Base-by-base conservation (phyloP, 2,113 vertebrate species). In the Pheucticus melanocephalus region DNA sequence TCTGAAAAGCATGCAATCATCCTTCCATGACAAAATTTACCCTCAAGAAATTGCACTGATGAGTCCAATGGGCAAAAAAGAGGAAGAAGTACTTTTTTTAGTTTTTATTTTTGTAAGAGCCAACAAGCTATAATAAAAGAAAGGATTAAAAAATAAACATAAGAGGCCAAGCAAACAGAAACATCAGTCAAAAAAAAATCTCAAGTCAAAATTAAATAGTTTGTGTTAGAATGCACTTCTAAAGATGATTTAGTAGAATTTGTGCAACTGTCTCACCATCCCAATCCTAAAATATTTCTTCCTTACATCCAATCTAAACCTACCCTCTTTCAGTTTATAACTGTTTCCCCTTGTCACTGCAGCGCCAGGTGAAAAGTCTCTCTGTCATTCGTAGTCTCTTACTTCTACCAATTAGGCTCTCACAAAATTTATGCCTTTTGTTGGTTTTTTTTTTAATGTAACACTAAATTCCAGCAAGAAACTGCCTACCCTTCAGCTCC, bases 1-100 rank as follows among this genome's bases (percentile, higher is more conserved):
- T 96, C 92, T 91, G 88, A 96, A 97, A 96, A 96, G 93, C 91
- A 88, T 94, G 65, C 82, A 92, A 97, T 96, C 77, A 90, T 81
- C 45, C n/a, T 95, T 80, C 81, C 66, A 84, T 72, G 83, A 91
- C 63, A 94, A 97, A 97, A 94, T 94, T 83, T 94, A 94, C 68
- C 88, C 92, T 94, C 59, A 90, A 95, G 91, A 95, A 80, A 95
- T 31, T 30, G 23, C 27, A 92, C 22, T 72, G 86, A 95, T 90
- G 94, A 91, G 73, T 82, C 63, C 61, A 92, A 86, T 68, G 47
- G 86, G 89, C 81, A 97, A 96, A 95, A 25, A 91, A 85, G 24
- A 92, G 42, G 37, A 92, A 50, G 25, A 88, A 75, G 17, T 47
- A 7, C 3, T 50, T 56, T 25, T 24, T 23, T 6, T 6, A 4